Percentiles rank a stretch among this genome's conserved stretches.
These are phyloP conservation scores for Conops quadrifasciatus DNA, from an alignment of 2,888 invertebrate species.

Conservation along the genomic window DNA sequence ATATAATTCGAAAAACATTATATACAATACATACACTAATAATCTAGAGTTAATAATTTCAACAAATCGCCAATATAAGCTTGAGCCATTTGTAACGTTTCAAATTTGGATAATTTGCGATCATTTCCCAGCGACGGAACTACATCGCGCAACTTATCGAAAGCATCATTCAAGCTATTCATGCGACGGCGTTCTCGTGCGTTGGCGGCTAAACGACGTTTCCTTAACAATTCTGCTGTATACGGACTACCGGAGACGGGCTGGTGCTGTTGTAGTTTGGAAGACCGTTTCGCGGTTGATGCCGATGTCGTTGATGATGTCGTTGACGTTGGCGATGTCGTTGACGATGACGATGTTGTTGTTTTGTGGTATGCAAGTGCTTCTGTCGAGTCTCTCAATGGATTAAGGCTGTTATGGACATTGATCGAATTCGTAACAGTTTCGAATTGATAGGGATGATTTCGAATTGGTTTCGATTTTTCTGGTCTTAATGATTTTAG, in stretches of 20 bases:
- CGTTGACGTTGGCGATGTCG: background rate
- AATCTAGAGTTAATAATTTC: constrained; percentile 68
- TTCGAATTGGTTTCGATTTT: background rate
- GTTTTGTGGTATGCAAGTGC: background rate
- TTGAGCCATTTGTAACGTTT: constrained; percentile 82
- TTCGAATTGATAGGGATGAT: background rate
- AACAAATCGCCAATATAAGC: constrained; percentile 76
- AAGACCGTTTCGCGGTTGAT: background rate
- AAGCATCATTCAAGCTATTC: constrained; percentile 79
- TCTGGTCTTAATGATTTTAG: constrained; percentile 17
- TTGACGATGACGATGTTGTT: background rate
- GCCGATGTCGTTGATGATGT: constrained; percentile 15
- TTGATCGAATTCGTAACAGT: background rate
- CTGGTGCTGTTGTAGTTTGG: background rate
- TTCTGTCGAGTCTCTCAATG: background rate
- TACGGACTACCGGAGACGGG: background rate
- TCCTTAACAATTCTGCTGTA: constrained; percentile 54
- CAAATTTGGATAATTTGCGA: constrained; percentile 78
- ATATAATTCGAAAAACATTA: background rate
- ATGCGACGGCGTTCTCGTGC: constrained; percentile 78
- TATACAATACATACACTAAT: constrained; percentile 41
- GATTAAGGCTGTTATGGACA: background rate
- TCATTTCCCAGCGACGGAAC: constrained; percentile 76
- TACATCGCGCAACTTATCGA: constrained; percentile 75
- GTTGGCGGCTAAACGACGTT: constrained; percentile 76